Conservation (phyloP, 2,797 vertebrate genomes). For the Sparus aurata region DNA sequence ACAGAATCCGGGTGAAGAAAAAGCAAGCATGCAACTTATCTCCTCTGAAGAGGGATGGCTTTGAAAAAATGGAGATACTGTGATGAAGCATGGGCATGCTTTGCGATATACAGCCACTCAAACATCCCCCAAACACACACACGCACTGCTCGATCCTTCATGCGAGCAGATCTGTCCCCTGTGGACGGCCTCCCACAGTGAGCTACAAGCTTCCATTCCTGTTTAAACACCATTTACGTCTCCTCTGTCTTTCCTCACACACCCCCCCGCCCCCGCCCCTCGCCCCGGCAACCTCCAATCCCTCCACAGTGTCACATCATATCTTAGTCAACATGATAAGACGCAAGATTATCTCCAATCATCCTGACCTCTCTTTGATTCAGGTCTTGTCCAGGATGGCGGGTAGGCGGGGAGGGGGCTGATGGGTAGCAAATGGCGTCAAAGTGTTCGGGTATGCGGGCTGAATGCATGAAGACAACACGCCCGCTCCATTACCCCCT, state of each 20-base stretch:
- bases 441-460: conserved; percentile 51
- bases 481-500: conserved; percentile 72
- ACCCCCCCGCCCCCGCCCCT: background rate
- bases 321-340: conserved; percentile 70
- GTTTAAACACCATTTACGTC: conserved; percentile 61
- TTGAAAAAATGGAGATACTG: conserved; percentile 41
- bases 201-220: conserved; percentile 30
- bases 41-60: conserved; percentile 31
- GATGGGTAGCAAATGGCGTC: conserved; percentile 50
- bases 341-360: conserved; percentile 72
- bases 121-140: background rate
- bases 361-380: conserved; percentile 72
- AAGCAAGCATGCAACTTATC: conserved; percentile 36
- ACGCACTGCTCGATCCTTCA: conserved; percentile 2
- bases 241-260: conserved; percentile 16
- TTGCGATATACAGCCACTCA: conserved; percentile 37
- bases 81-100: conserved; percentile 33
- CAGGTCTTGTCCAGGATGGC: conserved; percentile 60
- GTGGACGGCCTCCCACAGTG: conserved; percentile 48
- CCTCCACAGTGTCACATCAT: conserved; percentile 66
- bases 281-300: background rate
- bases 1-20: conserved; percentile 48
- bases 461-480: conserved; percentile 72
- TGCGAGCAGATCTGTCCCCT: conserved; percentile 31
- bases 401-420: conserved; percentile 36